These are phyloP conservation scores for Chlorocebus sabaeus DNA, from an alignment of 2,113 vertebrate genomes.

Conservation along the genomic window DNA sequence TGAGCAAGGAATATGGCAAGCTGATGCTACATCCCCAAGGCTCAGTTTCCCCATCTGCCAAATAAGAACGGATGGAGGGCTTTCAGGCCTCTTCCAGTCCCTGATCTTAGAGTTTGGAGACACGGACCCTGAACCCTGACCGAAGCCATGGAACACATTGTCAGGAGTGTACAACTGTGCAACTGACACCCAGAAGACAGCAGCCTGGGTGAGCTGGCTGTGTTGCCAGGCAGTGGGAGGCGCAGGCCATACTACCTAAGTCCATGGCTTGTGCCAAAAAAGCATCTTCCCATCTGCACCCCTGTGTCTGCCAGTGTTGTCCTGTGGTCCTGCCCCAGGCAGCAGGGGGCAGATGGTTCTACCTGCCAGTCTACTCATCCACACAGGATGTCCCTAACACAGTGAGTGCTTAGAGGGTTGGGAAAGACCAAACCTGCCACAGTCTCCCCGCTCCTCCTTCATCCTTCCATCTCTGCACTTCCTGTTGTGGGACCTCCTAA, in stretches of 20 bases:
- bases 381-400: neutral
- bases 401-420: neutral
- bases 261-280: neutral
- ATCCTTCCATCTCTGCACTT: neutral
- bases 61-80: neutral
- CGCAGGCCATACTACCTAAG: accelerated
- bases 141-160: neutral
- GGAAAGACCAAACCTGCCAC: neutral
- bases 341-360: neutral
- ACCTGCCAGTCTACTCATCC: too few relatives aligned
- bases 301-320: accelerated
- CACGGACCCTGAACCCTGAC: neutral
- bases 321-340: neutral
- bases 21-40: neutral
- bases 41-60: neutral
- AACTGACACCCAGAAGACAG: neutral
- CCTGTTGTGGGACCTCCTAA: neutral
- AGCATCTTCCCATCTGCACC: neutral
- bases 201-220: neutral
- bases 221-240: neutral
- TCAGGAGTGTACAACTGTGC: neutral
- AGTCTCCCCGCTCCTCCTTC: accelerated
- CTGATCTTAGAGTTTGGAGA: neutral
- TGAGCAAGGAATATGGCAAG: neutral
- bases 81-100: neutral